These are phyloP conservation scores for Platichthys stellatus DNA, from an alignment of 2,113 vertebrate species.

Conservation along the genomic window DNA sequence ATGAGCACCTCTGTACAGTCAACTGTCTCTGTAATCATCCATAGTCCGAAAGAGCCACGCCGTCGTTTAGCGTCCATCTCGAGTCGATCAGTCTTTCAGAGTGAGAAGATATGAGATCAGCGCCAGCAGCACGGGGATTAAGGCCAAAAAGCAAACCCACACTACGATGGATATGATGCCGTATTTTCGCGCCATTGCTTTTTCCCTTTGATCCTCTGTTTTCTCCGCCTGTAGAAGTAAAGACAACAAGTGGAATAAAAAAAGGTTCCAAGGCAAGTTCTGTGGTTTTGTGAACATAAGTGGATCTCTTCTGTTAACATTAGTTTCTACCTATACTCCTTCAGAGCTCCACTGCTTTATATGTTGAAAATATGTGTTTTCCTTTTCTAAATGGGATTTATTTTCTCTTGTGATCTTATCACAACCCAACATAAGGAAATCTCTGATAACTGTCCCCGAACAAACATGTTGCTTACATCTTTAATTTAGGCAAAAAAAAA, in stretches of 20 bases:
- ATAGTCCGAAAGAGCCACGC: neutral
- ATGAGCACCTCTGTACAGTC: neutral
- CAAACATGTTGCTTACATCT: too few species aligned
- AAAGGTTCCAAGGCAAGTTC: too few species aligned
- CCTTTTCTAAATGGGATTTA: too few species aligned
- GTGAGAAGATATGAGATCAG: conserved; percentile 84
- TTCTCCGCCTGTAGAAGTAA: conserved; percentile 48
- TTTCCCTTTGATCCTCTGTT: neutral
- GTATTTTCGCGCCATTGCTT: conserved; percentile 58
- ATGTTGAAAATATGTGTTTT: too few species aligned
- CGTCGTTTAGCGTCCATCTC: fast-evolving
- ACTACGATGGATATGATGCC: conserved; percentile 75
- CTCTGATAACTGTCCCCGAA: too few species aligned
- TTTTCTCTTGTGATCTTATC: too few species aligned
- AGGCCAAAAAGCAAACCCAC: conserved; percentile 69
- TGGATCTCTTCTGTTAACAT: neutral
- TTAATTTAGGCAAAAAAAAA: too few species aligned
- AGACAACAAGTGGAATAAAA: neutral
- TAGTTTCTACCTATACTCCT: too few species aligned
- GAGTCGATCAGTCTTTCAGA: conserved; percentile 71
- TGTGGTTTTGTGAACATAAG: neutral
- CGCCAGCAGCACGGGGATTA: conserved; percentile 66
- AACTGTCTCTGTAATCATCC: neutral
- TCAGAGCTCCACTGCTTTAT: too few species aligned
- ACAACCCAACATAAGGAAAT: too few species aligned